Base-by-base conservation (phyloP, 2,888 invertebrate genomes). In the Leucania comma region DNA sequence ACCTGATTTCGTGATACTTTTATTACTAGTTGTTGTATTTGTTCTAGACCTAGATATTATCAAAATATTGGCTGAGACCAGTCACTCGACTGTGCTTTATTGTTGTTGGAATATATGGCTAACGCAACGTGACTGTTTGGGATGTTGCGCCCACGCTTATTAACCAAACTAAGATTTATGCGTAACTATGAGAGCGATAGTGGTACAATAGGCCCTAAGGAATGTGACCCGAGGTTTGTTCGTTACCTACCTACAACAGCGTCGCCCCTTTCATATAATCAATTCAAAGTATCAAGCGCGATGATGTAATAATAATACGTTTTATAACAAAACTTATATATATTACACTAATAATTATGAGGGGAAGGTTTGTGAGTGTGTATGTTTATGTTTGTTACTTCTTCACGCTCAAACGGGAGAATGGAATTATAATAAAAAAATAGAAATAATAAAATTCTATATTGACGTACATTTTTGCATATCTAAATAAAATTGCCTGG, bases 111-210 rank as follows among this genome's bases (percentile, higher is more conserved):
- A 90, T 92, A 90, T 91, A 92, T 89, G 87, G 85, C 83, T 80
- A 88, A 87, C 89, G 87, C 88, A 86, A 84, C 75, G 81, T 89
- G 93, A 93, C 93, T 90, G 91, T 90, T 91, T 90, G 93, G 88
- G 89, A 89, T 87, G 91, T 90, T 89, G 89, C 95, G 93, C 95
- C 95, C 93, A 95, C 95, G 91, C 93, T 90, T 93, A 93, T 93
- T 93, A 95, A 94, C 93, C 86, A 93, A 94, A 94, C 92, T 89
- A 83, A 92, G 94, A 95, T 94, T 95, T 94, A 95, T 94, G 93
- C 92, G 88, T 91, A 89, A 89, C 90, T 90, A 88, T 82, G 87
- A 91, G 88, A 91, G 89, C 91, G 90, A 92, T 92, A 92, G 92
- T 92, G 90, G 92, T 90, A 94, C 94, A 94, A 94, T 93, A 90